phyloP scores from a whole-genome alignment of 2,113 vertebrate genomes.

The Psophia crepitans region DNA sequence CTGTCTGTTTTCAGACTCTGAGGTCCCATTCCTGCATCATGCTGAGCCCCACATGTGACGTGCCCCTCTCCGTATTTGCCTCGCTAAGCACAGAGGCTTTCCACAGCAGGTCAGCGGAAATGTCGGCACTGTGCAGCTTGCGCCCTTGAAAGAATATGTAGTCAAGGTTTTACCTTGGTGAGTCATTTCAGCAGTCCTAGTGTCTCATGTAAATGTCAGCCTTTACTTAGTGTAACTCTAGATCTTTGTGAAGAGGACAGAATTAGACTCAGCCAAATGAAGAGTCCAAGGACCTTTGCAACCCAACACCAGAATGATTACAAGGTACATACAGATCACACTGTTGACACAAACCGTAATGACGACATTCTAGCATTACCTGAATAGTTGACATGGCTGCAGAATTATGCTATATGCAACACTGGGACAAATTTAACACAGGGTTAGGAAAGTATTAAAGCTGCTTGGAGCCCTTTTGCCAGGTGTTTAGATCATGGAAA shows the following conservation, averaged over 20 bases:
- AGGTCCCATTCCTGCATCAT: neutral
- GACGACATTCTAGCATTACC: conserved; percentile 45
- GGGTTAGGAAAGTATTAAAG: conserved; percentile 54
- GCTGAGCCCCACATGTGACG: neutral
- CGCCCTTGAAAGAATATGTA: conserved; percentile 69
- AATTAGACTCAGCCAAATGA: conserved; percentile 75
- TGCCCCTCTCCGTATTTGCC: neutral
- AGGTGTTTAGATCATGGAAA: conserved; percentile 56
- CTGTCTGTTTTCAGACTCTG: neutral
- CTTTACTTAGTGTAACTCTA: conserved; percentile 77
- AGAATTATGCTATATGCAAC: conserved; percentile 28
- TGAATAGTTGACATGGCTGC: conserved; percentile 58
- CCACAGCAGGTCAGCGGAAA: neutral
- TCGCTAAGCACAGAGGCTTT: neutral
- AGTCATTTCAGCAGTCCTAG: conserved; percentile 55
- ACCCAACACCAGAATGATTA: conserved; percentile 66
- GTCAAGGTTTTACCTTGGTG: conserved; percentile 66
- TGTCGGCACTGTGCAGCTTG: neutral
- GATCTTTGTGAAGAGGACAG: conserved; percentile 74
- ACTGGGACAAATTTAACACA: conserved; percentile 20
- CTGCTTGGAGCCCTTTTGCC: neutral
- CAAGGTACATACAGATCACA: conserved; percentile 59
- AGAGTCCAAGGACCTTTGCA: conserved; percentile 73
- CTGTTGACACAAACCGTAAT: conserved; percentile 60
- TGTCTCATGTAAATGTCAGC: conserved; percentile 76